Evolutionary conservation across 2,888 invertebrate genomes (phyloP), one percentile per base, ranked within the genome.

Genomic region (Heliconius erato): DNA sequence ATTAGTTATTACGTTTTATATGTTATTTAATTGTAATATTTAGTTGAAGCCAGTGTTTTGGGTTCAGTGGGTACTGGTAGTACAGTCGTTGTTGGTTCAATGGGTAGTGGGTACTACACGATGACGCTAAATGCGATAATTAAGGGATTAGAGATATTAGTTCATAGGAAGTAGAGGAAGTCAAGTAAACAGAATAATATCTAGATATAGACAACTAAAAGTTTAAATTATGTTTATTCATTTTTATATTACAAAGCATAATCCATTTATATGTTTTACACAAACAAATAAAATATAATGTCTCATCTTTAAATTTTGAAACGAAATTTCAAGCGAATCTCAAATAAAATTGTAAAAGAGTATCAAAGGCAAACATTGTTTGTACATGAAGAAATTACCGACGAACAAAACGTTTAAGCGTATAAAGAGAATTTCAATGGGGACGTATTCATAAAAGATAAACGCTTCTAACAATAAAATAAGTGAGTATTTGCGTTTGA

Each of bases 371-470:
- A 63, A 63, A 76, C 32, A 74, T 76, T 76, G 76, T 63, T 76
- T 76, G 59, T 76, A 59, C n/a, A n/a, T n/a, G 11, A 63, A 54
- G 54, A 76, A 9, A 59, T 76, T 76, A 54, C 59, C 76, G 35
- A 35, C n/a, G 59, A 35, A 59, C n/a, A 54, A 74, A 74, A 54
- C 14, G 35, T 35, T 76, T 63, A 59, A 63, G 35, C n/a, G n/a
- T 76, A n/a, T 76, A 76, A 76, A 76, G 59, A n/a, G 65, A 35
- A 79, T 65, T 49, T 79, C 79, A 69, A 69, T 79, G 35, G 23
- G 79, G 26, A 79, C 74, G 74, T 65, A 80, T 74, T 28, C 44
- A 67, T 67, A 72, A 59, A 79, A 71, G 77, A 76, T 76, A 74
- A 80, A 74, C 74, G 35, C 12, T 69, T 76, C 12, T 26, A 76